These are phyloP conservation scores for Girardinus metallicus DNA, from an alignment of 2,797 vertebrate species.

Conservation along the genomic window DNA sequence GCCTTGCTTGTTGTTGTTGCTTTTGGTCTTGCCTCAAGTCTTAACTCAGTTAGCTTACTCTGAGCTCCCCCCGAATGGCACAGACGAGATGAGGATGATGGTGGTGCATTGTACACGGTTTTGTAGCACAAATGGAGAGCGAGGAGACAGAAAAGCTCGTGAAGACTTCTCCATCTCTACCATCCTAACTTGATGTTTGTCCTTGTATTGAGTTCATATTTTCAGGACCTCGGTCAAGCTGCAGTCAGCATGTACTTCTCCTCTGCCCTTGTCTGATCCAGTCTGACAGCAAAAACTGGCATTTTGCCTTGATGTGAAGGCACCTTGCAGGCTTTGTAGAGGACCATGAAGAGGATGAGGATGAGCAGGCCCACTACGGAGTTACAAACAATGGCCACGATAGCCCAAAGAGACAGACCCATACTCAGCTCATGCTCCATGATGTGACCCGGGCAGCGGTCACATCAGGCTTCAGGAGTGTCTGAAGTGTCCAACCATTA, in stretches of 20 bases:
- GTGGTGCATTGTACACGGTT: constrained; percentile 11
- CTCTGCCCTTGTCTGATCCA: constrained; percentile 57
- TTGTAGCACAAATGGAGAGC: constrained; percentile 14
- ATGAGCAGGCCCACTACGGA: constrained; percentile 79
- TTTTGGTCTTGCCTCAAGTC: constrained; percentile 63
- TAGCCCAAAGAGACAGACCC: constrained; percentile 78
- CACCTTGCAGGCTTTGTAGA: constrained; percentile 85
- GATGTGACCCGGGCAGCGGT: constrained; percentile 18
- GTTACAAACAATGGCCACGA: constrained; percentile 82
- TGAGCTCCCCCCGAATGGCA: constrained; percentile 28
- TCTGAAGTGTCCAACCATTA: not conserved
- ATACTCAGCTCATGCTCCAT: constrained; percentile 76
- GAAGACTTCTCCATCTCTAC: not conserved
- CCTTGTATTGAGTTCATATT: not conserved
- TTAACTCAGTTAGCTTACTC: constrained; percentile 49
- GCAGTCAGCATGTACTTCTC: constrained; percentile 76
- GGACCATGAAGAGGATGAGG: constrained; percentile 80
- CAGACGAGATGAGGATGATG: constrained; percentile 10
- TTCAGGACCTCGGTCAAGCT: constrained; percentile 37
- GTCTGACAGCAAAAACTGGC: constrained; percentile 40
- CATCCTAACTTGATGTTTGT: not conserved
- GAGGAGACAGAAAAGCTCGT: not conserved
- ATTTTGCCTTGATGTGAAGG: constrained; percentile 73
- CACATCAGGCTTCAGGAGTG: not conserved
- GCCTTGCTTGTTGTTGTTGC: constrained; percentile 51